Evolutionary conservation across 2,888 invertebrate genomes (phyloP), one percentile per base, ranked within the genome.

Genomic region (Trissonchulus sp.): DNA sequence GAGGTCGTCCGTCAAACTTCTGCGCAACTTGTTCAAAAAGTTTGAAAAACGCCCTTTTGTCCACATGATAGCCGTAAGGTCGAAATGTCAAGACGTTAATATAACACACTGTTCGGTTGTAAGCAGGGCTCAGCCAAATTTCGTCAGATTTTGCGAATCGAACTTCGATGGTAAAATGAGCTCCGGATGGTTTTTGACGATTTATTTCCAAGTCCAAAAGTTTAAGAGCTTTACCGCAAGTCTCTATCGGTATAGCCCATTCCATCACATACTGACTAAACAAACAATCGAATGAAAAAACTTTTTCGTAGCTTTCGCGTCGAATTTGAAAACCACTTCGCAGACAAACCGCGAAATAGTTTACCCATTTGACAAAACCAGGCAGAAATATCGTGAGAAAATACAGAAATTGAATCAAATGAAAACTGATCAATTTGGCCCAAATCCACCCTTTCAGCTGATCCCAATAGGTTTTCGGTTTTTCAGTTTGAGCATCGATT

Each of bases 181-280:
- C 84, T 34, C 80, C 80, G 76, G 76, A 15, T 78, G 79, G 3
- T 77, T 75, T 48, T 81, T 80, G 1, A 85, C 79, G 83, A 23
- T 23, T 48, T 8, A 23, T 48, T 48, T 8, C 48, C 48, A 23
- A 15, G 8, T 48, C 48, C 48, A 48, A 23, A 23, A 8, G 23
- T 8, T 48, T 48, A 82, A 83, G 36, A 78, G 78, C 74, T 82
- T 80, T 35, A 63, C 15, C 65, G 31, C 15, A 15, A 68, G 77
- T 73, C 77, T 79, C 84, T 85, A 81, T 79, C 0, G 84, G 84
- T 73, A 85, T 81, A 1, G 83, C 80, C 83, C 84, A 85, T 78
- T 85, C 85, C 79, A 80, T 84, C 35, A 85, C 85, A 77, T 84
- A 82, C 77, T 85, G 85, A 33, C 81, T 80, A 76, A 85, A 85